Base-by-base conservation (phyloP, 2,888 invertebrate species). In the Omphaloscelis lunosa region DNA sequence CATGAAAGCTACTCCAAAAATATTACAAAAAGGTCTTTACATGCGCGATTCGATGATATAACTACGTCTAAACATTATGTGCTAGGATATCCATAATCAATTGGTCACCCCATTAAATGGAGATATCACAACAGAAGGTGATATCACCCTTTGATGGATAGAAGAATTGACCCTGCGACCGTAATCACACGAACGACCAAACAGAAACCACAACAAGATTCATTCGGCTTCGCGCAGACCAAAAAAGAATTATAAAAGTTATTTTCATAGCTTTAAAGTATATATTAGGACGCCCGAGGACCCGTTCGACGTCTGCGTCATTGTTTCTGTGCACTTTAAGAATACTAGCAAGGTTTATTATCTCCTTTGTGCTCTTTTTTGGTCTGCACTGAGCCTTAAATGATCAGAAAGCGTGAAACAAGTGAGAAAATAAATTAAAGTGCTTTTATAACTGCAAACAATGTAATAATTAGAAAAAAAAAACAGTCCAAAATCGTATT, bases 51-150 rank as follows among this genome's bases (percentile, higher is more conserved):
- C 27, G 82, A 73, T 75, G 66, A 70, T 72, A 71, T 71, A 69
- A 77, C 66, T 79, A 85, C 29, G 17, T 70, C 51, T 80, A 74
- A 69, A 77, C 63, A 91, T 92, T 93, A 95, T 94, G 91, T 95
- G 96, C 97, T 95, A 95, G 94, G 94, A 95, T 95, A 95, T 90
- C 96, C 95, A 93, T 90, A 91, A 94, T 95, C 96, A 95, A 94
- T 94, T 91, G 80, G 87, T 88, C 92, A 96, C 94, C 95, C 96
- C 95, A 96, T 95, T 95, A 94, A 95, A 92, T 75, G 81, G 65
- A 77, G 72, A 86, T 71, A 85, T 89, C 91, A 92, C 65, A 41
- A 67, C 6, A 23, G 4, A 66, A 65, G 48, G 78, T 90, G 88
- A 90, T 89, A 77, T 75, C 81, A 39, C 82, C 85, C 79, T 93